A percentile compares a stretch with the other conserved stretches of the same genome.
phyloP scores from a whole-genome alignment of 2,797 vertebrate genomes.

The Falco columbarius region DNA sequence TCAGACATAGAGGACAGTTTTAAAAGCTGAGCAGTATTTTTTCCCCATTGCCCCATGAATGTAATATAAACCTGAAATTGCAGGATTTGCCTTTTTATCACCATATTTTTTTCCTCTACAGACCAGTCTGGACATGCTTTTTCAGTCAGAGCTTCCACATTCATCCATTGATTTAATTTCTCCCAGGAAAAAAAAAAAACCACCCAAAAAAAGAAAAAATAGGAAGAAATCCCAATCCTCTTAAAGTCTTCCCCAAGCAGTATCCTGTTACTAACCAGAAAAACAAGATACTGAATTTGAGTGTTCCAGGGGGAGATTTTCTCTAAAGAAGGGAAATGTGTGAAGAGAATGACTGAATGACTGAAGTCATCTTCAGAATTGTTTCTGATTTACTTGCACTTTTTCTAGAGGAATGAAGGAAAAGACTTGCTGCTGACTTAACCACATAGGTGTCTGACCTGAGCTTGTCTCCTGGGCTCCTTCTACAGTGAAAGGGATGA shows the following conservation, averaged over 20 bases:
- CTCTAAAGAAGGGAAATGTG: not conserved
- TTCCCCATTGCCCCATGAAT: not conserved
- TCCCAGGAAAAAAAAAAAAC: not conserved
- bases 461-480: not conserved
- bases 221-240: not conserved
- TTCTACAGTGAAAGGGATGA: not conserved
- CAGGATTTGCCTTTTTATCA: conserved; percentile 23
- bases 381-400: not conserved
- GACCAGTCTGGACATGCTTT: not conserved
- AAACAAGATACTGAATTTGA: not conserved
- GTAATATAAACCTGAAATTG: conserved; percentile 10
- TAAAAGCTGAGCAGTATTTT: not conserved
- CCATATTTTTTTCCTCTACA: not conserved
- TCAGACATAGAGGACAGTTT: not conserved
- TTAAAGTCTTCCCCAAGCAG: not conserved
- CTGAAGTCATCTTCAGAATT: not conserved
- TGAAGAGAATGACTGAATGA: not conserved
- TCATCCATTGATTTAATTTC: not conserved
- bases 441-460: not conserved
- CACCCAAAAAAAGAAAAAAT: no score
- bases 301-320: not conserved
- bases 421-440: not conserved
- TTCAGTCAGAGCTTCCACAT: conserved; percentile 5
- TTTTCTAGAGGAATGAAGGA: not conserved
- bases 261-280: not conserved